Conservation (phyloP, 2,888 invertebrate species). For the Epistrophella euchroma region DNA sequence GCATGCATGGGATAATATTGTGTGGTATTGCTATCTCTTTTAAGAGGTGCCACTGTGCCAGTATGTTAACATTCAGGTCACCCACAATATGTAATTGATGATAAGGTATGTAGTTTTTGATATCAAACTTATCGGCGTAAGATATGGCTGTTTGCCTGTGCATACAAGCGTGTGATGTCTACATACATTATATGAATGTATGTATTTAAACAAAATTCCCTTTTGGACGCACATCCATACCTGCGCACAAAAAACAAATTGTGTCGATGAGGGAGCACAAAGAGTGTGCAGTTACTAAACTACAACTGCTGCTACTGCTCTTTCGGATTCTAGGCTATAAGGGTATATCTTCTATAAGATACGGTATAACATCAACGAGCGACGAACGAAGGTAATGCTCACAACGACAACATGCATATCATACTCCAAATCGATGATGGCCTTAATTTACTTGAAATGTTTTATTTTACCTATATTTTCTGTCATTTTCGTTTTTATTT, state of each 20-base stretch:
- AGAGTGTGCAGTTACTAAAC: slow-evolving; percentile 6
- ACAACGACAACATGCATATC: too few relatives aligned
- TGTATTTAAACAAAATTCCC: slow-evolving; percentile 23
- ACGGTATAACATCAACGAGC: background rate
- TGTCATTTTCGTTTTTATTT: slow-evolving; percentile 29
- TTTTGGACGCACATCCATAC: slow-evolving; percentile 41
- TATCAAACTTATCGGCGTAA: slow-evolving; percentile 66
- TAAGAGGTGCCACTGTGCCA: slow-evolving; percentile 53
- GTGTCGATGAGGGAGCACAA: slow-evolving; percentile 2
- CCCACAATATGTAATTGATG: slow-evolving; percentile 63
- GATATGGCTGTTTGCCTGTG: slow-evolving; percentile 29
- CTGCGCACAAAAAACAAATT: background rate
- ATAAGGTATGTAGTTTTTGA: slow-evolving; percentile 47
- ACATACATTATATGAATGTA: background rate
- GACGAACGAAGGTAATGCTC: slow-evolving; percentile 53
- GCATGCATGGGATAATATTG: slow-evolving; percentile 5
- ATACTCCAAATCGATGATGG: slow-evolving; percentile 71
- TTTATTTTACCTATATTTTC: slow-evolving; percentile 35
- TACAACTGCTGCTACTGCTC: slow-evolving; percentile 3
- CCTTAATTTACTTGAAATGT: slow-evolving; percentile 71
- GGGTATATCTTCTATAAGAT: background rate
- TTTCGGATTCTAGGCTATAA: slow-evolving; percentile 13
- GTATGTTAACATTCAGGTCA: slow-evolving; percentile 70
- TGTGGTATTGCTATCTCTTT: slow-evolving; percentile 49
- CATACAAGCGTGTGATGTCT: slow-evolving; percentile 29